A percentile compares a stretch with the other conserved stretches of the same genome.
These are phyloP conservation scores for Tauraco erythrolophus DNA, from an alignment of 2,113 vertebrate species.

Conservation along the genomic window DNA sequence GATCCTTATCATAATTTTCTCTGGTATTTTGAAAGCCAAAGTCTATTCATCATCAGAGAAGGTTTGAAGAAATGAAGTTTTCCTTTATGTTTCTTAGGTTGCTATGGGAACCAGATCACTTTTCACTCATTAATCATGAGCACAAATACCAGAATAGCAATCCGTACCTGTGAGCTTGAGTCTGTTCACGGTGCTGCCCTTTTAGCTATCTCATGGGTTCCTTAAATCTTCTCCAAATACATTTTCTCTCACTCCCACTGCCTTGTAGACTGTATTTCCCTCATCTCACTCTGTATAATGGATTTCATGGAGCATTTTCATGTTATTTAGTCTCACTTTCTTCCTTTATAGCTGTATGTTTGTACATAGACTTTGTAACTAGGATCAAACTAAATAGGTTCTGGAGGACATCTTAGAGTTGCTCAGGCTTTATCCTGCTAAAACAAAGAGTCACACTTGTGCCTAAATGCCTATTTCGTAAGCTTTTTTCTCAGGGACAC, in stretches of 20 bases:
- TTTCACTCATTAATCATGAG: slow-evolving; percentile 57
- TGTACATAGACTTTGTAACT: neutral
- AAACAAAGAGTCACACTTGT: neutral
- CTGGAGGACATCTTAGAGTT: neutral
- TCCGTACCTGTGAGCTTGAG: neutral
- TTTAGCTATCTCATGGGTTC: neutral
- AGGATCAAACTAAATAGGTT: neutral
- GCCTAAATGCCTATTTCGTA: neutral
- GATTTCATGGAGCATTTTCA: neutral
- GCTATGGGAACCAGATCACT: slow-evolving; percentile 39
- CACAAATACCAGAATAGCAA: neutral
- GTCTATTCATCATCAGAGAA: slow-evolving; percentile 52
- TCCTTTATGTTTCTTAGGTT: slow-evolving; percentile 49
- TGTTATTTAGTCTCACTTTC: neutral
- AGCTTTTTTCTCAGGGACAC: neutral
- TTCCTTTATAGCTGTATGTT: neutral
- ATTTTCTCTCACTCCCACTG: neutral
- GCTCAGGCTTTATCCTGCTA: neutral
- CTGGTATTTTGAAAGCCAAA: slow-evolving; percentile 48
- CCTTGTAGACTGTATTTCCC: neutral
- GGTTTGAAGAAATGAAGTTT: slow-evolving; percentile 63
- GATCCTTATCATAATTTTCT: slow-evolving; percentile 34
- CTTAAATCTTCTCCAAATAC: neutral
- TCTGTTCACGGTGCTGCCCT: neutral
- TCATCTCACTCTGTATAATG: neutral